phyloP scores from a whole-genome alignment of 2,797 vertebrate genomes.

The Pelodytes ibericus region DNA sequence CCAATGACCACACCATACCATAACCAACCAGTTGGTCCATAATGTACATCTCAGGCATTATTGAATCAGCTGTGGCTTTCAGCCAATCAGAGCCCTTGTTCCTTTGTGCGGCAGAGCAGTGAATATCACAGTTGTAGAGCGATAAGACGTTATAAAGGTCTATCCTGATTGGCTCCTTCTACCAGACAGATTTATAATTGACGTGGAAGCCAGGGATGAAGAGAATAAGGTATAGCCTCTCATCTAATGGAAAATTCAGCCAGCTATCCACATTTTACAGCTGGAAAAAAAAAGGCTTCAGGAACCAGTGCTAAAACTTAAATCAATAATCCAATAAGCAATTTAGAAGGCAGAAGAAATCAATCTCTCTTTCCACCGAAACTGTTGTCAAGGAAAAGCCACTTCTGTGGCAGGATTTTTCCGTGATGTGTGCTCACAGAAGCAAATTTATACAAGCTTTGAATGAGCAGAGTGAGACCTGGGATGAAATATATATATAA shows the following conservation, averaged over 20 bases:
- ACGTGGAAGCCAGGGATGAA: constrained; percentile 29
- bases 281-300: constrained; percentile 47
- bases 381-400: constrained; percentile 49
- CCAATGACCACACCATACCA: too few relatives aligned
- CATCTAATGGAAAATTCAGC: constrained; percentile 10
- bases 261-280: constrained; percentile 32
- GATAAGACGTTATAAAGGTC: constrained; percentile 11
- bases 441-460: constrained; percentile 33
- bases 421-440: constrained; percentile 34
- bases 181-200: constrained; percentile 49
- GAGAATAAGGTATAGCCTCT: neutral
- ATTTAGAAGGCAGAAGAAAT: constrained; percentile 48
- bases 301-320: constrained; percentile 36
- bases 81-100: neutral
- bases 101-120: constrained; percentile 7
- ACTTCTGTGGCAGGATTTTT: constrained; percentile 48
- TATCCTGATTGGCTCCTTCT: constrained; percentile 22
- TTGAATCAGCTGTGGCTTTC: too few relatives aligned
- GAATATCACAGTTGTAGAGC: constrained; percentile 19
- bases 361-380: constrained; percentile 38
- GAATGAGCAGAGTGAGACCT: constrained; percentile 22
- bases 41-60: too few relatives aligned
- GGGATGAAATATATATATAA: constrained; percentile 23
- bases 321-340: constrained; percentile 49
- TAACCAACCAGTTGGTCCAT: too few relatives aligned